Evolutionary conservation across 2,797 vertebrate genomes (phyloP), one percentile per base, ranked within the genome.

Genomic region (Geotrypetes seraphini): DNA sequence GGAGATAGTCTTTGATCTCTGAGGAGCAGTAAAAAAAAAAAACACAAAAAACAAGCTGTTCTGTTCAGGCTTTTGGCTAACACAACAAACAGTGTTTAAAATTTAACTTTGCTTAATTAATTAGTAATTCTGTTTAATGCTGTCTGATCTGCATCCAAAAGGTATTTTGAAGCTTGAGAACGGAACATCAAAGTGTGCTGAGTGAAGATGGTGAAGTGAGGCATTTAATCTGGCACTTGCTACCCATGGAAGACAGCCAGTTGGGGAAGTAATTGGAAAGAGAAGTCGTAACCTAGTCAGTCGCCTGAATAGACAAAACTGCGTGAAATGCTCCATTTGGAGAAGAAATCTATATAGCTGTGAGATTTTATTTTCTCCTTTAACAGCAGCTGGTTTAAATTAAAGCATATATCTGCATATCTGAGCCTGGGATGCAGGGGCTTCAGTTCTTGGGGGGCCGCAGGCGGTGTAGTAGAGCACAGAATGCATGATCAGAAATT

Each of bases 91-190:
- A 92, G 81, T 91, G 88, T 96, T 94, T 96, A 90, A 90, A 87
- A 90, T 97, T 92, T 95, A 90, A 97, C 92, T 96, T 88, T 86
- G 88, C 90, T 95, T 97, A 96, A 97, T 97, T 96, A 98, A 97
- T 97, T 99, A 97, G 90, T 85, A 85, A 96, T 95, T 97, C 91
- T 92, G 87, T 96, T 97, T 92, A 92, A 88, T 88, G 83, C 76
- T 69, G 86, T 93, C 89, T 99, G 92, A 97, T 99, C 92, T 86
- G 79, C 78, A 74, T 92, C 92, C 93, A 97, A 88, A 96, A 90
- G 90, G 89, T 82, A 83, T 85, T 83, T 78, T 66, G 68, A 73
- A 79, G 75, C 90, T 89, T 80, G 85, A 89, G 89, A 92, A 88
- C 79, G 60, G 69, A 88, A 90, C 89, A 94, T 97, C 93, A 97